phyloP scores from a whole-genome alignment of 2,888 invertebrate species.

The Hedya salicella region DNA sequence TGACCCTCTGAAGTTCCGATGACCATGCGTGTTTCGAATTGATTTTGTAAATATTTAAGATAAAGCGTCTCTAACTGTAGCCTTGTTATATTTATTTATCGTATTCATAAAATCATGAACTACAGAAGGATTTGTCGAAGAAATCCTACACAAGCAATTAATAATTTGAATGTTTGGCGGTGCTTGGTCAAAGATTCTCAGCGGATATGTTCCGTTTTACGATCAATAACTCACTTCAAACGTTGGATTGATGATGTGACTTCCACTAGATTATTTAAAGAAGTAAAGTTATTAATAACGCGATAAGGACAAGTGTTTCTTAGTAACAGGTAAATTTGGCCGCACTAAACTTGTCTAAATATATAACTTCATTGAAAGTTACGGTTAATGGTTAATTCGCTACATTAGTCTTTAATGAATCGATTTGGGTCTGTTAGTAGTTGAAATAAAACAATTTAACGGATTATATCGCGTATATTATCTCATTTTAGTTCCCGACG shows the following conservation, averaged over 20 bases:
- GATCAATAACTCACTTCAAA: slow-evolving; percentile 73
- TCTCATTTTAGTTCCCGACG: too few species aligned
- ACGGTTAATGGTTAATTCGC: not conserved
- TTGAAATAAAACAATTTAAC: too few species aligned
- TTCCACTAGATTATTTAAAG: slow-evolving; percentile 53
- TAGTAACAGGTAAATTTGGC: not conserved
- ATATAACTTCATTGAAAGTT: not conserved
- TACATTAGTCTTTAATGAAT: too few species aligned
- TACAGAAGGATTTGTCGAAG: slow-evolving; percentile 3
- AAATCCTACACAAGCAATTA: slow-evolving; percentile 20
- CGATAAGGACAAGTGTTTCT: not conserved
- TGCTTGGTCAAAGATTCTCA: slow-evolving; percentile 54
- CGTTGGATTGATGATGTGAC: slow-evolving; percentile 55
- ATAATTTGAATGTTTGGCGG: slow-evolving; percentile 23
- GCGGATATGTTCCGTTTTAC: slow-evolving; percentile 70
- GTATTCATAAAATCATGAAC: slow-evolving; percentile 20
- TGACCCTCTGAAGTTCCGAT: slow-evolving; percentile 13
- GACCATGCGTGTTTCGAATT: not conserved
- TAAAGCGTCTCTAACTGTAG: not conserved
- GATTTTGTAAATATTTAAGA: slow-evolving; percentile 9
- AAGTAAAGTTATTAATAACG: not conserved
- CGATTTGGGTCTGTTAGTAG: too few species aligned
- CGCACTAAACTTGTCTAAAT: not conserved
- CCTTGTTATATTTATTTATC: slow-evolving; percentile 12
- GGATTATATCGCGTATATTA: too few species aligned